Evolutionary conservation across 2,113 vertebrate species (phyloP).

Genomic region (Elanoides forficatus): DNA sequence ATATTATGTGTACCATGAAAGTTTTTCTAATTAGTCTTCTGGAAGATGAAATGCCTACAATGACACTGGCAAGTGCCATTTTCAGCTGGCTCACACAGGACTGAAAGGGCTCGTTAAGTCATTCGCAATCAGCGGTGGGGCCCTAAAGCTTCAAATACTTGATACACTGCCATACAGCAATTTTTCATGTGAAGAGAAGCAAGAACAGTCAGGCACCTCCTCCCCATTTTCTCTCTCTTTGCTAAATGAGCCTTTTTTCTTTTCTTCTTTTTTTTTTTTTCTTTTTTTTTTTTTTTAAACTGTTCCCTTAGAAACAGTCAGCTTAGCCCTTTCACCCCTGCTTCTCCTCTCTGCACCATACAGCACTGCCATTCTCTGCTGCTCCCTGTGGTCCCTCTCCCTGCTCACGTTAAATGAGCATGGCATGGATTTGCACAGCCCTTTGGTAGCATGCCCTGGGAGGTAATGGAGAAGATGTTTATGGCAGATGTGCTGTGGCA

Average conservation of each 20-base stretch:
- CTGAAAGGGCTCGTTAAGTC: constrained; percentile 10
- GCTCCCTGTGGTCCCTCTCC: not conserved
- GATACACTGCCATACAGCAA: not conserved
- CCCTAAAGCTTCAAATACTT: constrained; percentile 20
- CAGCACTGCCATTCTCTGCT: not conserved
- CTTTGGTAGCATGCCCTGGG: not conserved
- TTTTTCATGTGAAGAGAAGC: constrained; percentile 16
- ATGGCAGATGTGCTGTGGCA: not conserved
- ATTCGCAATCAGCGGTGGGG: not conserved
- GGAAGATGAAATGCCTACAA: not conserved
- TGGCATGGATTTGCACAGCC: not conserved
- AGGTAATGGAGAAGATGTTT: not conserved
- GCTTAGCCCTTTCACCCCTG: not conserved
- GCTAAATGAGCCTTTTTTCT: not conserved
- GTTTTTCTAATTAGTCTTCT: not conserved
- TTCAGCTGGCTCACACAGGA: not conserved
- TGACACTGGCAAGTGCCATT: not conserved
- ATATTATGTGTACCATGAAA: not conserved
- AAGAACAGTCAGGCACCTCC: constrained; percentile 23
- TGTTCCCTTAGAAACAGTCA: constrained; percentile 43
- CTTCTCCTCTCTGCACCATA: rapidly evolving
- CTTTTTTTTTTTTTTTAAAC: not conserved
- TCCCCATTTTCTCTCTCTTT: not conserved
- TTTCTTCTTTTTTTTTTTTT: no score
- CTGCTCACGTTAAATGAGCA: rapidly evolving